Base-by-base conservation (phyloP, 1,140 invertebrate genomes). In the Capitella teleta region DNA sequence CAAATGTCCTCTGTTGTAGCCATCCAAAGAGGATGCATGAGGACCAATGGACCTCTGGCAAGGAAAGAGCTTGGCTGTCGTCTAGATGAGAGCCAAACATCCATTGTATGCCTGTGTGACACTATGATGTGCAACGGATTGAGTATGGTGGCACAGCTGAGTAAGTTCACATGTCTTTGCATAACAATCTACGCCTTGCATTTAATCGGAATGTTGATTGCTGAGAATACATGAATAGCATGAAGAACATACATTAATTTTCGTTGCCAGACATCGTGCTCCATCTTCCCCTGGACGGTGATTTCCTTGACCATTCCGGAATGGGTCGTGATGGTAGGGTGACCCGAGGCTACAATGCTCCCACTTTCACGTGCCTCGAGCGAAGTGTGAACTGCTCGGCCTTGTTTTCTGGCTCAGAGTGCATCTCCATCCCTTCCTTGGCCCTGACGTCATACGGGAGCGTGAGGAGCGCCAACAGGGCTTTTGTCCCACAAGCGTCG, bases 301-400 rank as follows among this genome's bases (percentile, higher is more conserved):
- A 51, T 19, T 14, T 42, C 0, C n/a, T 14, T 10, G 49, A 51
- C 28, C 49, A 51, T 30, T 51, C 49, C 6, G 49, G 49, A 3
- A n/a, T 30, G 16, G 26, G 49, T 12, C 38, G 34, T 23, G 19
- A 45, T 19, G 49, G 38, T 8, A 4, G 16, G 12, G 38, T 42
- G 3, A 38, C 49, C 24, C 1, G 3, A 0, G 40, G 28, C 38
- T 42, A 19, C 25, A 24, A 38, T 3, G 14, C 23, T 10, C 49
- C 49, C 19, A 12, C 38, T 28, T 51, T 51, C 49, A 26, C 38
- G 3, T 51, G 49, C 28, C 49, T 51, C 21, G 49, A 51, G 24
- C 23, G 30, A 25, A 25, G 25, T 16, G 24, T 51, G 24, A 51
- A 51, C 49, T 51, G 49, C 40, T 46, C 38, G 5, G 49, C 49